phyloP scores from a whole-genome alignment of 1,140 invertebrate species.

The Harlomillsia oculata region DNA sequence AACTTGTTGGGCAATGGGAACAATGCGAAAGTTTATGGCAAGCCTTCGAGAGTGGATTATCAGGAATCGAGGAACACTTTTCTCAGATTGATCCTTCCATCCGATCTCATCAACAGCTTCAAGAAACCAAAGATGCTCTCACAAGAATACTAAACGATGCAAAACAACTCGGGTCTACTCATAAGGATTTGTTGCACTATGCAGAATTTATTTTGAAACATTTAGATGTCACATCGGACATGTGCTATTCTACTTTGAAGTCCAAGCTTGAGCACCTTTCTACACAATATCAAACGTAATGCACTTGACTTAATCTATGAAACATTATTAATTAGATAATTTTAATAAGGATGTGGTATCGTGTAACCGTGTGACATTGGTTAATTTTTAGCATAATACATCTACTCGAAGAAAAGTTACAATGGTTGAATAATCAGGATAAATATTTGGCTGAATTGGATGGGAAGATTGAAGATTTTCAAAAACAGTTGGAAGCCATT shows the following conservation, averaged over 20 bases:
- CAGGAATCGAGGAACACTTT: conserved; percentile 56
- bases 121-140: conserved; percentile 57
- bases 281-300: conserved; percentile 53
- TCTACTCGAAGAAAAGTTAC: conserved; percentile 26
- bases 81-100: conserved; percentile 63
- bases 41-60: conserved; percentile 52
- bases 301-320: too few species aligned
- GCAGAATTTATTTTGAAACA: conserved; percentile 52
- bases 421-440: conserved; percentile 33
- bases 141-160: conserved; percentile 57
- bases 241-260: conserved; percentile 47
- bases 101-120: conserved; percentile 58
- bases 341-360: too few species aligned
- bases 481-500: conserved; percentile 5
- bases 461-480: conserved; percentile 16
- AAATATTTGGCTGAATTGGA: conserved; percentile 28
- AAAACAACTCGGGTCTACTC: conserved; percentile 44
- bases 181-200: conserved; percentile 47
- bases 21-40: conserved; percentile 59
- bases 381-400: conserved; percentile 17
- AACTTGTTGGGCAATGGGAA: conserved; percentile 64
- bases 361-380: too few species aligned
- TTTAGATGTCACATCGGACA: conserved; percentile 49
- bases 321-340: too few species aligned
- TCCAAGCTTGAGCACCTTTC: conserved; percentile 49